Evolutionary conservation across 1,140 invertebrate species (phyloP), one percentile per base, ranked within the genome.

Genomic region (Eueides isabella): DNA sequence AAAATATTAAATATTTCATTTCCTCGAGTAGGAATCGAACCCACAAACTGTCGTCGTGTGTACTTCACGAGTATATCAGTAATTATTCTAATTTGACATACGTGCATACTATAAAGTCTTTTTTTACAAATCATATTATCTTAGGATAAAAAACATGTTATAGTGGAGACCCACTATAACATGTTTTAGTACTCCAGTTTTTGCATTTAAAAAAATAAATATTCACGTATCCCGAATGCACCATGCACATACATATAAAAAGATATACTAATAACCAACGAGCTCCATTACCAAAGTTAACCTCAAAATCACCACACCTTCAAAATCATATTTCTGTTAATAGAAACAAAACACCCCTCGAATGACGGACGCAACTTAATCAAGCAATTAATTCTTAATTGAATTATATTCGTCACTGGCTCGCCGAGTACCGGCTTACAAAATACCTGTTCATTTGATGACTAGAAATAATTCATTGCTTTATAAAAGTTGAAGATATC

Each of bases 351-450:
- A 84, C 80, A 73, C 81, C 85, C 85, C 81, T 84, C 81, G 80
- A 81, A 30, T 82, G 78, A 80, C 76, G 79, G 82, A 82, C 84
- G 81, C 85, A 86, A 92, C 90, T 91, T 92, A 87, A 92, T 92
- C 87, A 89, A 85, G 78, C 91, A 91, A 92, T 92, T 92, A 92
- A 90, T 85, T 85, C 80, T 83, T 91, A 91, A 91, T 90, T 90
- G 89, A 87, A 92, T 92, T 91, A 91, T 83, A 88, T 90, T 85
- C 85, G 83, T 91, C 89, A 91, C 85, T 79, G 80, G 78, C 72
- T 72, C 38, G 38, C 74, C 72, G 81, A 83, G 80, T 82, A 82
- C 78, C 69, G 35, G 64, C 72, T 76, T 78, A 80, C 67, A 81
- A 80, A 78, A 80, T 82, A 82, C 78, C 77, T 79, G 77, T 70